Evolutionary conservation across 1,140 invertebrate species (phyloP).

Genomic region (Aphaenogaster rudis): DNA sequence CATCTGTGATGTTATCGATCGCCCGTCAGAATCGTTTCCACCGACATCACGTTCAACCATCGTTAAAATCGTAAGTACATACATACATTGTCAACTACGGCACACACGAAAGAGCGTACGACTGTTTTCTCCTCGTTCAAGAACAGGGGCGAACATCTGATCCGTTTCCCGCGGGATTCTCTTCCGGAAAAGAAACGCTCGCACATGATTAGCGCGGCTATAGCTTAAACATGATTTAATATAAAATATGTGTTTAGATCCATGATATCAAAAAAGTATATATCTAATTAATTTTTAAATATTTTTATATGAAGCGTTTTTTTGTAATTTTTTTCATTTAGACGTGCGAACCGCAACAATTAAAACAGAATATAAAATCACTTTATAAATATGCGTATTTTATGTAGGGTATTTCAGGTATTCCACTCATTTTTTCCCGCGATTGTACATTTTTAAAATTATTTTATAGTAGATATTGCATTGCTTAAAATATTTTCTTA

Average conservation of each 20-base stretch:
- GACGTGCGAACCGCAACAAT: background rate
- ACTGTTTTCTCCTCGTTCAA: slow-evolving; percentile 26
- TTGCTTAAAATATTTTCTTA: background rate
- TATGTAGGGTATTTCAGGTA: background rate
- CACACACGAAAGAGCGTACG: slow-evolving; percentile 59
- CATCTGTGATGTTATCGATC: slow-evolving; percentile 53
- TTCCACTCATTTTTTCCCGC: background rate
- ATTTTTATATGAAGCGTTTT: background rate
- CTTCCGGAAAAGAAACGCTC: slow-evolving; percentile 8
- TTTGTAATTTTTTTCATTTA: background rate
- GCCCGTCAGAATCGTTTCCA: slow-evolving; percentile 48
- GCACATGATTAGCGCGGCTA: slow-evolving; percentile 21
- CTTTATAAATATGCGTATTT: background rate
- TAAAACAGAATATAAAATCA: background rate
- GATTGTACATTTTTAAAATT: background rate
- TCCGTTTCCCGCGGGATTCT: slow-evolving; percentile 14
- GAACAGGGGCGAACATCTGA: slow-evolving; percentile 20
- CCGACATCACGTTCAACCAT: slow-evolving; percentile 60
- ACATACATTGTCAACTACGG: slow-evolving; percentile 69
- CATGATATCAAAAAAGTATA: background rate
- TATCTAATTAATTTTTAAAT: background rate
- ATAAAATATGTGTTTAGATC: background rate
- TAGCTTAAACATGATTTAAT: background rate
- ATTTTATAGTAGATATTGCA: background rate
- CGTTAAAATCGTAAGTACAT: slow-evolving; percentile 71